A percentile compares a stretch with the other conserved stretches of the same genome.
Evolutionary conservation across 1,140 invertebrate genomes (phyloP).

Genomic region (Wiebesia pumilae): DNA sequence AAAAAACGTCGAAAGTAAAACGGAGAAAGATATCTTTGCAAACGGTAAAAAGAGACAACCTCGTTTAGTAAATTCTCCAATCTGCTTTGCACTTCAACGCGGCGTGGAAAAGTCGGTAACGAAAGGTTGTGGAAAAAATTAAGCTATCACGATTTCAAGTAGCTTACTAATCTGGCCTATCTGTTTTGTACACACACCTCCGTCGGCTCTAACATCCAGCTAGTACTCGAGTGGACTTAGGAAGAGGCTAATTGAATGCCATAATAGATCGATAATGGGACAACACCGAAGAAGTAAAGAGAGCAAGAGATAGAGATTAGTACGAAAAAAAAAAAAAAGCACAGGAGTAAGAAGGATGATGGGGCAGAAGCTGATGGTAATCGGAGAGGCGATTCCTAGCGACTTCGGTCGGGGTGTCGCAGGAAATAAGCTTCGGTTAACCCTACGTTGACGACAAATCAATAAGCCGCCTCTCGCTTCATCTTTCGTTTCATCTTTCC

Average conservation of each 20-base stretch:
- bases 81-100: background rate
- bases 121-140: background rate
- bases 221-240: background rate
- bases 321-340: slow-evolving; percentile 7
- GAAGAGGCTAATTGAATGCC: slow-evolving; percentile 18
- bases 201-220: background rate
- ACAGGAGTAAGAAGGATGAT: background rate
- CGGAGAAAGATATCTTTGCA: no score
- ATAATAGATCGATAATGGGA: slow-evolving; percentile 35
- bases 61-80: no score
- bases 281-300: background rate
- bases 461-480: slow-evolving; percentile 3
- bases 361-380: background rate
- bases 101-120: background rate
- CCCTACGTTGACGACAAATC: slow-evolving; percentile 26
- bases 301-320: slow-evolving; percentile 5
- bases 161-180: background rate
- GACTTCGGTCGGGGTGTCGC: slow-evolving; percentile 11
- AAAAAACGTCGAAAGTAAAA: no score
- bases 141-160: background rate
- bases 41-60: no score
- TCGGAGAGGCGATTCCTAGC: slow-evolving; percentile 9
- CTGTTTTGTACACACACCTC: background rate
- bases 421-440: slow-evolving; percentile 45
- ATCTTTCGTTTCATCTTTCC: background rate